These are phyloP conservation scores for Nematostella vectensis DNA, from an alignment of 92 coral and sea anemone species.

Conservation along the genomic window DNA sequence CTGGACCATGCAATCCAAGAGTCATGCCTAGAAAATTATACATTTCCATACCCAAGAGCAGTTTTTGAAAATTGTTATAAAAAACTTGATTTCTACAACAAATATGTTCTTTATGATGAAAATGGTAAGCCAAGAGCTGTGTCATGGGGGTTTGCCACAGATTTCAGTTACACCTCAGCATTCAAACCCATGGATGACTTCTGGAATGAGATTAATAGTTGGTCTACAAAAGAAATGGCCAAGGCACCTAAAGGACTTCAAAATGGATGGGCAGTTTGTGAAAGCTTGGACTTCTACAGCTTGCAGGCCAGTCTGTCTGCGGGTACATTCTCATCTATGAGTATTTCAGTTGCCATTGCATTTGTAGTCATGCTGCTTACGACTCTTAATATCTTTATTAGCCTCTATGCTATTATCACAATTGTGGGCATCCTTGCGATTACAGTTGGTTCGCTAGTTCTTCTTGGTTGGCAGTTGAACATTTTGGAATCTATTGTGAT, in stretches of 20 bases:
- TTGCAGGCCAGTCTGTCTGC: conserved; percentile 60
- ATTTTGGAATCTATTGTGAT: conserved; percentile 85
- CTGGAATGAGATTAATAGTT: conserved; percentile 49
- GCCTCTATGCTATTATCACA: conserved; percentile 85
- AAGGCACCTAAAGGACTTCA: conserved; percentile 63
- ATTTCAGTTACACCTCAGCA: conserved; percentile 40
- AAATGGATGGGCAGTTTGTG: conserved; percentile 61
- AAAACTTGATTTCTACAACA: background rate
- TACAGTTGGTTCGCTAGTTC: conserved; percentile 77
- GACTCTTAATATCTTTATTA: conserved; percentile 80
- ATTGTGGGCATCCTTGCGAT: conserved; percentile 73
- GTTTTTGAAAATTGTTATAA: conserved; percentile 23
- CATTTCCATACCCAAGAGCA: conserved; percentile 47
- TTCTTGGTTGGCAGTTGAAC: conserved; percentile 90
- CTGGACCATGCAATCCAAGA: conserved; percentile 1
- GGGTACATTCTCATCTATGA: conserved; percentile 72
- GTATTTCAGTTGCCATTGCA: conserved; percentile 84
- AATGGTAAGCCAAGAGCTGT: conserved; percentile 6
- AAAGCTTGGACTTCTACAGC: conserved; percentile 46
- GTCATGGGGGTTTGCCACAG: conserved; percentile 46
- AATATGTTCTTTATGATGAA: conserved; percentile 21
- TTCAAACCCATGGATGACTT: conserved; percentile 50
- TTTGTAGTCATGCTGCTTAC: conserved; percentile 77
- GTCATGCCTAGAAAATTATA: conserved; percentile 34
- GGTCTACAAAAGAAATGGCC: conserved; percentile 40